Percentiles rank a stretch among this genome's conserved stretches.
Conservation (phyloP, 1,140 invertebrate species). For the Cyclina sinensis region DNA sequence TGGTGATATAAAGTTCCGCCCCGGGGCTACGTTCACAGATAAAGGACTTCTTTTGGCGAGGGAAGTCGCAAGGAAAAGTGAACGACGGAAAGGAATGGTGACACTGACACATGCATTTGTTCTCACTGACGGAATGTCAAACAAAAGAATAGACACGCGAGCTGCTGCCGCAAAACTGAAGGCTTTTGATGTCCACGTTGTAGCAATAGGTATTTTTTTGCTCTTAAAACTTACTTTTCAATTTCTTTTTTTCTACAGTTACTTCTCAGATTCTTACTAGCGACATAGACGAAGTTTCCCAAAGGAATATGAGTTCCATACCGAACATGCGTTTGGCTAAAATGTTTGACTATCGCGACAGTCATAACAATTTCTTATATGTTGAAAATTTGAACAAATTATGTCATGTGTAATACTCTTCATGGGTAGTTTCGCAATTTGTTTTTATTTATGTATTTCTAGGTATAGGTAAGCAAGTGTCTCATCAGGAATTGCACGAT, state of each 20-base stretch:
- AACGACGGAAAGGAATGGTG: conserved; percentile 1
- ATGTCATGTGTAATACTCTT: too few species aligned
- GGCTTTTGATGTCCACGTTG: background rate
- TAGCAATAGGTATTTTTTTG: conserved; percentile 23
- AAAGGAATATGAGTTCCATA: too few species aligned
- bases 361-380: too few species aligned
- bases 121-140: conserved; percentile 40
- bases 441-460: background rate
- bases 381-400: too few species aligned
- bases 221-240: too few species aligned
- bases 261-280: too few species aligned
- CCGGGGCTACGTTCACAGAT: conserved; percentile 32
- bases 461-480: background rate
- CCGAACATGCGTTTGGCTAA: too few species aligned
- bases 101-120: conserved; percentile 34
- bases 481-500: background rate
- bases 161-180: background rate
- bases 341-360: too few species aligned
- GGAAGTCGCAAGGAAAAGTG: background rate
- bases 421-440: too few species aligned
- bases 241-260: too few species aligned
- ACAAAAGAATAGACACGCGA: background rate
- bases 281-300: too few species aligned
- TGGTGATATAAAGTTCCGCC: conserved; percentile 6
- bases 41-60: background rate